These are phyloP conservation scores for Papilio dardanus DNA, from an alignment of 1,140 invertebrate species.

Conservation along the genomic window DNA sequence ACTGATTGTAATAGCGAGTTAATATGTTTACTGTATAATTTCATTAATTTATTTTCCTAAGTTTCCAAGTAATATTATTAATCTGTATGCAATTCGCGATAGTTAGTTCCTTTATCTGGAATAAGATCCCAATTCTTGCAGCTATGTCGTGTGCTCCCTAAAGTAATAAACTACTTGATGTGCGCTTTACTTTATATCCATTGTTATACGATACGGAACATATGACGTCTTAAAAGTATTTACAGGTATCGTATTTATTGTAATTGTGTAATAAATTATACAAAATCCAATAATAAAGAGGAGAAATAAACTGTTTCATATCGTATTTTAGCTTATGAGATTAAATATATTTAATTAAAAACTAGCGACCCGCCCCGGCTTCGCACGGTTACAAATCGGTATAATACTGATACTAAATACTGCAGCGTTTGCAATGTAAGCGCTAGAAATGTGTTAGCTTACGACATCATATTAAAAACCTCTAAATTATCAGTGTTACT, in stretches of 20 bases:
- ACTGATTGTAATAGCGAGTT: background rate
- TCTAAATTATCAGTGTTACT: too few species aligned
- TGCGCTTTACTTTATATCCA: constrained; percentile 52
- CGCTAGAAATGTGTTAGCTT: too few species aligned
- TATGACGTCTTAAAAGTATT: background rate
- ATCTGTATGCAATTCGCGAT: constrained; percentile 66
- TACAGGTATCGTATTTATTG: too few species aligned
- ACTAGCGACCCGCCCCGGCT: too few species aligned
- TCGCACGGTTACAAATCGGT: too few species aligned
- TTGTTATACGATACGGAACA: constrained; percentile 44
- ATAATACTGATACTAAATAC: too few species aligned
- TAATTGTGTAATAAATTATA: background rate
- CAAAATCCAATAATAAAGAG: background rate
- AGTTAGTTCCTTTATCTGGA: constrained; percentile 76
- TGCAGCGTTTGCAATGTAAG: too few species aligned
- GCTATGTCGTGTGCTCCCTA: constrained; percentile 64
- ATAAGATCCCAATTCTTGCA: constrained; percentile 74
- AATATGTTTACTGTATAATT: constrained; percentile 29
- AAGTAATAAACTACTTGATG: constrained; percentile 77
- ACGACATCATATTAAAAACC: too few species aligned
- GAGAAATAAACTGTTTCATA: too few species aligned
- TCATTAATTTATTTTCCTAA: constrained; percentile 41
- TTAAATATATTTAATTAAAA: too few species aligned
- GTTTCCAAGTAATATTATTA: constrained; percentile 37
- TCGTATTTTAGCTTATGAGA: too few species aligned